A percentile compares a stretch with the other conserved stretches of the same genome.
phyloP scores from a whole-genome alignment of 1,140 invertebrate genomes.

The Argopecten irradians region DNA sequence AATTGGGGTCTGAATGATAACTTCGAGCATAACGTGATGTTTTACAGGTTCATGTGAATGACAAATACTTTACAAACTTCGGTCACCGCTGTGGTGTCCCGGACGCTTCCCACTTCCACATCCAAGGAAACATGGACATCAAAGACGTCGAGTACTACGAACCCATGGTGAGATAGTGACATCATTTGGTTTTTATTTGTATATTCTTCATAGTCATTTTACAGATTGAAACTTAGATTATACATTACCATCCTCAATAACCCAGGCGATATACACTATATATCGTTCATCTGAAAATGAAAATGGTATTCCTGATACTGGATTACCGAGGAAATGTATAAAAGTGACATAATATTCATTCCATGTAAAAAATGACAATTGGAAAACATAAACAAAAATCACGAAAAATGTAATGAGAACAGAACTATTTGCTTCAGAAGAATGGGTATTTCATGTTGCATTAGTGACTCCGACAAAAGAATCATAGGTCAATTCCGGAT shows the following conservation, averaged over 20 bases:
- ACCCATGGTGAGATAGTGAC: conserved; percentile 56
- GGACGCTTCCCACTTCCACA: conserved; percentile 56
- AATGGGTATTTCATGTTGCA: too few species aligned
- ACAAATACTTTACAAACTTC: conserved; percentile 60
- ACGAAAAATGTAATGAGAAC: too few species aligned
- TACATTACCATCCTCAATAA: background rate
- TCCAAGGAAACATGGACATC: conserved; percentile 64
- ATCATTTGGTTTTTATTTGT: background rate
- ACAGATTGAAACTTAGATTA: background rate
- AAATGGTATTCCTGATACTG: too few species aligned
- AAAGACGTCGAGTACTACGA: conserved; percentile 61
- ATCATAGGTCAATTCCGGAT: too few species aligned
- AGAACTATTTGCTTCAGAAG: too few species aligned
- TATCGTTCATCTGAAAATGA: background rate
- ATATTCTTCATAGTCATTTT: background rate
- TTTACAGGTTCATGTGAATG: conserved; percentile 66
- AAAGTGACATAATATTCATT: too few species aligned
- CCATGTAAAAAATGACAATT: too few species aligned
- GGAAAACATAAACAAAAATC: too few species aligned
- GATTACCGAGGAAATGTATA: too few species aligned
- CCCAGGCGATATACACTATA: background rate
- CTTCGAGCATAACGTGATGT: background rate
- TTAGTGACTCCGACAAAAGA: too few species aligned
- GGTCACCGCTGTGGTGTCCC: conserved; percentile 58
- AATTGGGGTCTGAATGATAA: too few species aligned